These are phyloP conservation scores for Cercopithecus neglectus DNA, from an alignment of 2,797 vertebrate genomes.

Conservation along the genomic window DNA sequence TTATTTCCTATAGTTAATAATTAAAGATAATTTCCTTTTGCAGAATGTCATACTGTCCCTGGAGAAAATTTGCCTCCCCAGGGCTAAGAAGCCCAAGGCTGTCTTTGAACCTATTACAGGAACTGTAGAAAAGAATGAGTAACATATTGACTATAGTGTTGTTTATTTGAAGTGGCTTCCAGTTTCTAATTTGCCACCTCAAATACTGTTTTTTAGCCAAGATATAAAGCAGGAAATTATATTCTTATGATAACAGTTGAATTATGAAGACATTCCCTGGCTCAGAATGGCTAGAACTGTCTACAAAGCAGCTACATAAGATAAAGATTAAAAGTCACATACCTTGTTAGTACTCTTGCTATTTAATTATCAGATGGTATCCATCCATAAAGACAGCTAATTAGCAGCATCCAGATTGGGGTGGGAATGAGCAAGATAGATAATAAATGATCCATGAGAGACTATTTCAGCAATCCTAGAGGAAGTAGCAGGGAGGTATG, in stretches of 20 bases:
- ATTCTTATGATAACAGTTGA: conserved; percentile 28
- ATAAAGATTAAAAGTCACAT: conserved; percentile 56
- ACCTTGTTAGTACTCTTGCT: background rate
- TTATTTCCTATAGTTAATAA: conserved; percentile 51
- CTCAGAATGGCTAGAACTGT: conserved; percentile 28
- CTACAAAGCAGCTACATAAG: conserved; percentile 5
- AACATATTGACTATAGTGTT: conserved; percentile 21
- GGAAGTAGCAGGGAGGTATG: background rate
- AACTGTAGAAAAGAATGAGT: conserved; percentile 51
- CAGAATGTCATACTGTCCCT: conserved; percentile 44
- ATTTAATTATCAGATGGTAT: conserved; percentile 30
- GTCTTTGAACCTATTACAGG: conserved; percentile 33
- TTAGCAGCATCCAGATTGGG: conserved; percentile 29
- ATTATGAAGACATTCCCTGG: conserved; percentile 18
- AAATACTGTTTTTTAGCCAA: conserved; percentile 40
- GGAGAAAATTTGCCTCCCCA: conserved; percentile 35
- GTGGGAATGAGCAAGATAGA: background rate
- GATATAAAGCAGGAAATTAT: conserved; percentile 12
- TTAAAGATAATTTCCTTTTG: conserved; percentile 52
- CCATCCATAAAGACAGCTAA: conserved; percentile 49
- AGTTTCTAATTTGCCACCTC: conserved; percentile 48
- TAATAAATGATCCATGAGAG: conserved; percentile 33
- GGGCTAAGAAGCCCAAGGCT: conserved; percentile 29
- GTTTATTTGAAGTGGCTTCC: conserved; percentile 49
- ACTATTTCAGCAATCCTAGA: conserved; percentile 35